Evolutionary conservation across 2,797 vertebrate genomes (phyloP).

Genomic region (Typhlichthys subterraneus): DNA sequence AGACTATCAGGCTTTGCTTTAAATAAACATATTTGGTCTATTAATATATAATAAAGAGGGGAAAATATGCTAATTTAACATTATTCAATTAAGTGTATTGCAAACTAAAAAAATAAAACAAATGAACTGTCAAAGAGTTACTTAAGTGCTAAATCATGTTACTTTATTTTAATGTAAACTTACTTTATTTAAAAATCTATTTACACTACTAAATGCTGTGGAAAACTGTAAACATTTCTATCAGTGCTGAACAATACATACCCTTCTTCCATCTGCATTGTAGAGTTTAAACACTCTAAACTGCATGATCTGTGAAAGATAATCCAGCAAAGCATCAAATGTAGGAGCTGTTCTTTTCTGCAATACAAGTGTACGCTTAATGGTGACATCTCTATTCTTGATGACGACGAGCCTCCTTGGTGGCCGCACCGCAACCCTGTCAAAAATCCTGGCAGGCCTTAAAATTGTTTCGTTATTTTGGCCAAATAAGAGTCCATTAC

Average conservation of each 20-base stretch:
- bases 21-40: no score
- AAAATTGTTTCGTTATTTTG: conserved; percentile 48
- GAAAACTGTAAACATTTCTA: not conserved
- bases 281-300: conserved; percentile 89
- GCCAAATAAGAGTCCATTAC: conserved; percentile 35
- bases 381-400: conserved; percentile 85
- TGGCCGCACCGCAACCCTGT: conserved; percentile 65
- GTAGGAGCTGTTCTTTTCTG: conserved; percentile 84
- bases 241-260: conserved; percentile 67
- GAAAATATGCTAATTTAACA: not conserved
- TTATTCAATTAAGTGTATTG: no score
- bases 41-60: not conserved
- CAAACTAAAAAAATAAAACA: not conserved
- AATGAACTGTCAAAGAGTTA: not conserved
- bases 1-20: no score
- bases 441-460: conserved; percentile 51
- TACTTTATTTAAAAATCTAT: no score
- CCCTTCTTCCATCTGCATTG: conserved; percentile 87
- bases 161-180: not conserved
- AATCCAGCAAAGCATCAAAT: conserved; percentile 88
- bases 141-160: no score
- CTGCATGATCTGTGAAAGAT: conserved; percentile 86
- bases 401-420: conserved; percentile 86
- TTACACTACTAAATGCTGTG: not conserved
- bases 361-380: conserved; percentile 78